Conservation (phyloP, 2,113 vertebrate species). For the Neopipo cinnamomea region DNA sequence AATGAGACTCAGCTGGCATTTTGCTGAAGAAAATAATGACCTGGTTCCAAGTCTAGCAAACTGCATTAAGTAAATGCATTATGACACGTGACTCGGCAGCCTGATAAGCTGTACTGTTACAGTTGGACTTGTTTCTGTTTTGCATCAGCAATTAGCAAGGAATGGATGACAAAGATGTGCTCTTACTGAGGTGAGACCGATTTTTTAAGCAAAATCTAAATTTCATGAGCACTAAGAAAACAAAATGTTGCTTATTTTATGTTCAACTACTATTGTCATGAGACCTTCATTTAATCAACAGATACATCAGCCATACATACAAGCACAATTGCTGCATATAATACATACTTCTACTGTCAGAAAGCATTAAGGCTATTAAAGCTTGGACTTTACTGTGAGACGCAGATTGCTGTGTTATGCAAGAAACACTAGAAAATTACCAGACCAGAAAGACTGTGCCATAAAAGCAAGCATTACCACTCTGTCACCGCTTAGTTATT, state of each 20-base stretch:
- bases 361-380: background rate
- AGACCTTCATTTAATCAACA: background rate
- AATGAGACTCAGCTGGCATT: background rate
- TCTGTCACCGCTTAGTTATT: background rate
- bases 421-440: constrained; percentile 7
- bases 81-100: background rate
- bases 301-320: background rate
- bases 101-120: background rate
- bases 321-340: background rate
- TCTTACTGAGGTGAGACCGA: background rate
- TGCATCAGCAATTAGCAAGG: background rate
- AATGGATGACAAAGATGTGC: background rate
- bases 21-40: background rate
- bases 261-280: background rate
- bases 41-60: background rate
- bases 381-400: background rate
- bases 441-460: background rate
- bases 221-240: background rate
- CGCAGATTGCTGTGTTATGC: background rate
- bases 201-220: background rate
- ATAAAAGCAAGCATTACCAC: background rate
- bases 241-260: background rate
- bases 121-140: background rate
- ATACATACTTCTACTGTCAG: background rate
- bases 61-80: background rate